Evolutionary conservation across 2,888 invertebrate species (phyloP), one percentile per base, ranked within the genome.

Genomic region (Venusia cambrica): DNA sequence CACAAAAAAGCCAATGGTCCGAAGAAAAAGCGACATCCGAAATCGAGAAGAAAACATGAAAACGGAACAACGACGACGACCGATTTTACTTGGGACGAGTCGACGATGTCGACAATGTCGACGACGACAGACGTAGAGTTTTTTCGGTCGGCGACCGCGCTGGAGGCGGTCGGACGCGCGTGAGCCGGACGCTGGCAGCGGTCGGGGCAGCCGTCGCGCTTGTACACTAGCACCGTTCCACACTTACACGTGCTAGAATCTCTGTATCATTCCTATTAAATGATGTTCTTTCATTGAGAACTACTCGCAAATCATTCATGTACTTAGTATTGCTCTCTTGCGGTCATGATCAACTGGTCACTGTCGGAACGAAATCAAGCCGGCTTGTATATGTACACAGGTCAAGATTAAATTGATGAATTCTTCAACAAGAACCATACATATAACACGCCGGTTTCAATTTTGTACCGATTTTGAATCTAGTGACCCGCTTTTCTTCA

Each of bases 141-240:
- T 83, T 89, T 88, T 77, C 88, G 88, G 68, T 80, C 88, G 62
- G 84, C 84, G 75, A 83, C 83, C 77, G 85, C 84, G 77, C 88
- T 77, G 78, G 87, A 87, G 81, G 83, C 81, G 80, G 80, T 73
- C 80, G 78, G 73, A 54, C 88, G 80, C 73, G 80, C 80, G 77
- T 87, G 73, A 80, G 80, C 54, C 81, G 80, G 52, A 71, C 73
- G 62, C 73, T 78, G 65, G 68, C 80, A 71, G 81, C 78, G 62
- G 68, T 84, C 62, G 83, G 79, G 57, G 85, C 87, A 63, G 81
- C 85, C 83, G 84, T 81, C 64, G 84, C 81, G 74, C 76, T 85
- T 63, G 75, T 78, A 68, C 78, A 74, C 73, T 87, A 84, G 73
- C 80, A 78, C 80, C 59, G 79, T 84, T 85, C 87, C 87, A 79